A percentile compares a stretch with the other conserved stretches of the same genome.
Conservation (phyloP, 2,888 invertebrate genomes). For the Plagiodera versicolora region DNA sequence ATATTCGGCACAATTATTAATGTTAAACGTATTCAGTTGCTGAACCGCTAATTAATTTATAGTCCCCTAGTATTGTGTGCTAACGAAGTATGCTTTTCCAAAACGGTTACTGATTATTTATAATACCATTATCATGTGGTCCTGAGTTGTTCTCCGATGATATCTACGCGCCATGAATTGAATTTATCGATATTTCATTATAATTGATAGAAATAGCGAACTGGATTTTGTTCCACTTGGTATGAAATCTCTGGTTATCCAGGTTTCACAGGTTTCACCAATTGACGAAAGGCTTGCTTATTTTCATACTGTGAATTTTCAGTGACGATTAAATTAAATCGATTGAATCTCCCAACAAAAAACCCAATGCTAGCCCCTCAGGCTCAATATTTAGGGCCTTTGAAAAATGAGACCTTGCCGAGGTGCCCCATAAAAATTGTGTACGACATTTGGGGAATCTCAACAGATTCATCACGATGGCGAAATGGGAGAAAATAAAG, state of each 20-base stretch:
- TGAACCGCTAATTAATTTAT: slow-evolving; percentile 38
- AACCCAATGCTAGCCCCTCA: no score
- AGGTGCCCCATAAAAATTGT: slow-evolving; percentile 19
- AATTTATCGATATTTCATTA: neutral
- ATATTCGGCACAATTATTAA: slow-evolving; percentile 33
- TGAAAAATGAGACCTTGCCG: slow-evolving; percentile 3
- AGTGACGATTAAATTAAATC: no score
- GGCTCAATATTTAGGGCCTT: slow-evolving; percentile 14
- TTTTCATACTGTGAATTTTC: no score
- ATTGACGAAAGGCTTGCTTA: neutral
- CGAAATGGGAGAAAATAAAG: slow-evolving; percentile 15
- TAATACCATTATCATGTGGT: neutral
- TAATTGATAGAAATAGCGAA: neutral
- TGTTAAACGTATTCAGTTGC: slow-evolving; percentile 33
- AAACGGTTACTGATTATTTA: slow-evolving; percentile 26
- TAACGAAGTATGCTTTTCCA: slow-evolving; percentile 27
- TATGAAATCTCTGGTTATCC: no score
- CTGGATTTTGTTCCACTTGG: no score
- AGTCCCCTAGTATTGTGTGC: slow-evolving; percentile 40
- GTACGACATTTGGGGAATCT: slow-evolving; percentile 24
- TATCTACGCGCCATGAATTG: neutral
- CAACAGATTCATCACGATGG: slow-evolving; percentile 23
- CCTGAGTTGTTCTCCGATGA: neutral
- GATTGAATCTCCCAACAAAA: no score
- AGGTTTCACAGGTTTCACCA: no score